phyloP scores from a whole-genome alignment of 2,888 invertebrate species.

The Anodontia alba region DNA sequence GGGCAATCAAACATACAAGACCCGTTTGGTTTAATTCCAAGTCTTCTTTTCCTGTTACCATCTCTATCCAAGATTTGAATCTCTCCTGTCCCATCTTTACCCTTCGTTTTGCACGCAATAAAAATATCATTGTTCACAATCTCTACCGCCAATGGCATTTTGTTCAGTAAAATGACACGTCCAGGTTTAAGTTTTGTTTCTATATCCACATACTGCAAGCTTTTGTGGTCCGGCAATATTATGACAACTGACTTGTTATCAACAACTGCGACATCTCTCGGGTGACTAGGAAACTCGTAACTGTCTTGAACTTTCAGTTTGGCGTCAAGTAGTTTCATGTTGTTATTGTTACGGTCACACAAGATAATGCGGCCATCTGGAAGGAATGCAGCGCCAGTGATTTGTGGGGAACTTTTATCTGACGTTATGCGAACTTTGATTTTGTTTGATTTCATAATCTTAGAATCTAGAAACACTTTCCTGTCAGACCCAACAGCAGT shows the following conservation, averaged over 20 bases:
- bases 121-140: neutral
- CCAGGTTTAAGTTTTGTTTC: neutral
- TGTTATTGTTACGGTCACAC: neutral
- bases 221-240: neutral
- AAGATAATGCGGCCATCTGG: neutral
- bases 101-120: neutral
- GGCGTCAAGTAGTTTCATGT: neutral
- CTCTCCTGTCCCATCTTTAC: neutral
- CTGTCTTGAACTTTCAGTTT: neutral
- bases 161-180: neutral
- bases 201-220: neutral
- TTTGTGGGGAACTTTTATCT: neutral
- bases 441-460: neutral
- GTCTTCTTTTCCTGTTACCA: neutral
- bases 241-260: neutral
- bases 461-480: neutral
- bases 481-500: neutral
- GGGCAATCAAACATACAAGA: neutral
- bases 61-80: neutral
- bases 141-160: neutral
- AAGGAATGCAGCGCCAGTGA: neutral
- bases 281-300: neutral
- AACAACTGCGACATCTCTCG: neutral
- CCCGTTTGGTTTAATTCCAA: neutral
- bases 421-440: neutral